Evolutionary conservation across 2,797 vertebrate species (phyloP).

Genomic region (Sebastes goodei): DNA sequence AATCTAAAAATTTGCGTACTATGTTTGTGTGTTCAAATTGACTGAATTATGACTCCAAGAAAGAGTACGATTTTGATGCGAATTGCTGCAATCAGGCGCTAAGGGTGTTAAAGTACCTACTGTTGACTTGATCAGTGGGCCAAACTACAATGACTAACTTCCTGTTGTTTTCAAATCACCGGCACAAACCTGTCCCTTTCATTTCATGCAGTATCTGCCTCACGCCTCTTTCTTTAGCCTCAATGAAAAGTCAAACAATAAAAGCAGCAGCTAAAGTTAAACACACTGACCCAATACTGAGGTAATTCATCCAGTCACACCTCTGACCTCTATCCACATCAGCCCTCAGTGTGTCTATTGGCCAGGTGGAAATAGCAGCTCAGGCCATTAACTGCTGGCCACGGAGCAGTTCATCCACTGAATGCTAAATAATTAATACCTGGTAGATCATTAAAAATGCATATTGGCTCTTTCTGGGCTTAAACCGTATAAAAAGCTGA

Average conservation of each 20-base stretch:
- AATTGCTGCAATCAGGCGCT: neutral
- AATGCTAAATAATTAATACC: slow-evolving; percentile 65
- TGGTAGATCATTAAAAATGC: slow-evolving; percentile 61
- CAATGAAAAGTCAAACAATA: neutral
- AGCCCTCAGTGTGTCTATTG: neutral
- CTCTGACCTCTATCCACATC: neutral
- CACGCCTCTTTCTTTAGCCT: neutral
- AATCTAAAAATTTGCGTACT: neutral
- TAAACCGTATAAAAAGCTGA: slow-evolving; percentile 2
- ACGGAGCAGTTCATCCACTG: slow-evolving; percentile 24
- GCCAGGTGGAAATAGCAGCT: slow-evolving; percentile 30
- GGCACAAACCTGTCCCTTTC: neutral
- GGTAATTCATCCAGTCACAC: neutral
- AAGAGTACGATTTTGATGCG: neutral
- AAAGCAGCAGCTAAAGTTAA: neutral
- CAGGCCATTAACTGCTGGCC: slow-evolving; percentile 26
- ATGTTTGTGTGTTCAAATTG: neutral
- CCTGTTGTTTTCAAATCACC: neutral
- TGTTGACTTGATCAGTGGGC: neutral
- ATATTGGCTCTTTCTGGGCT: slow-evolving; percentile 27
- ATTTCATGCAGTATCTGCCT: neutral
- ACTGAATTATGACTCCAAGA: neutral
- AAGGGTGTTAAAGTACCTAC: neutral
- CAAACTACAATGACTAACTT: neutral
- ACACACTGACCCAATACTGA: neutral